Evolutionary conservation across 2,797 vertebrate genomes (phyloP).

Genomic region (Erethizon dorsatum): DNA sequence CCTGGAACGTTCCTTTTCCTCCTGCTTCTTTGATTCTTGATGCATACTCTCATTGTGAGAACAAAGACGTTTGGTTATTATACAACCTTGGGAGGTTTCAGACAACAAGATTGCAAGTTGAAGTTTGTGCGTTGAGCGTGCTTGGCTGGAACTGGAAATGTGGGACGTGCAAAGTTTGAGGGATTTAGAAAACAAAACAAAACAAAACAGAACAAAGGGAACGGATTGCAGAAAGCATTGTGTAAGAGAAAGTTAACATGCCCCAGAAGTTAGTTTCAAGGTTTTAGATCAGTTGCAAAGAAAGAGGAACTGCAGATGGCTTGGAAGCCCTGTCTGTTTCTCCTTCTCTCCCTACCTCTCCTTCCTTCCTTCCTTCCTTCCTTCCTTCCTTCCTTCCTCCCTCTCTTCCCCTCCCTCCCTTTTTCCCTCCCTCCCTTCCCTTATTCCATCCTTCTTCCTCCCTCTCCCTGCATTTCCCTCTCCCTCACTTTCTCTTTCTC

Average conservation of each 20-base stretch:
- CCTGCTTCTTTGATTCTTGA: constrained; percentile 93
- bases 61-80: constrained; percentile 91
- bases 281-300: neutral
- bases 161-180: constrained; percentile 44
- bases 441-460: accelerated
- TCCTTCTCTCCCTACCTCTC: accelerated
- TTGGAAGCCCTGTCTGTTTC: neutral
- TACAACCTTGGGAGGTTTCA: constrained; percentile 87
- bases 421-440: accelerated
- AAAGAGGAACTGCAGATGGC: neutral
- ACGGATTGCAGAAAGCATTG: neutral
- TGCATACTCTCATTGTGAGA: constrained; percentile 89
- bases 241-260: neutral
- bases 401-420: accelerated
- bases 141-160: neutral
- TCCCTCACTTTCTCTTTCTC: accelerated
- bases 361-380: accelerated
- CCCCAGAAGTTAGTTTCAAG: neutral
- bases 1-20: constrained; percentile 93
- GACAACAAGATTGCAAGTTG: constrained; percentile 84
- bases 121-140: constrained; percentile 5
- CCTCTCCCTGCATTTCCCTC: accelerated
- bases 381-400: accelerated
- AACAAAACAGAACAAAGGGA: constrained; percentile 45
- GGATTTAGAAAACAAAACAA: neutral